Evolutionary conservation across 2,797 vertebrate species (phyloP).

Genomic region (Eidolon dupreanum): DNA sequence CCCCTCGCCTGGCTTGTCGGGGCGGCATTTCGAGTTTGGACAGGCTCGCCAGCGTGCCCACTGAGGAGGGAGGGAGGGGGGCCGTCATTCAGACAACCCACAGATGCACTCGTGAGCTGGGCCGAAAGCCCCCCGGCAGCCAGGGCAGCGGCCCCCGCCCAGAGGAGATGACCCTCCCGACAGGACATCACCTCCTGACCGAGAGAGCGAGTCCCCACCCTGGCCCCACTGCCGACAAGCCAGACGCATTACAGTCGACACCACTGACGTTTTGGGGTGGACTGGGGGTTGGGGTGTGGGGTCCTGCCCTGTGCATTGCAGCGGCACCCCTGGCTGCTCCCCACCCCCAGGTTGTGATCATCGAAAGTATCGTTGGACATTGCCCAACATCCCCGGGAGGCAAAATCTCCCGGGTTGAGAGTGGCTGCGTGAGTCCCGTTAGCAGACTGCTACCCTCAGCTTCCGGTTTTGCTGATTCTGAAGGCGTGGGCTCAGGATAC

Average conservation of each 20-base stretch:
- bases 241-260: not conserved
- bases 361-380: not conserved
- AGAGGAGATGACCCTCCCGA: not conserved
- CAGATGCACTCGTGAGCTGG: not conserved
- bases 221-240: not conserved
- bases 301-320: not conserved
- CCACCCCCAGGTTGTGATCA: not conserved
- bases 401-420: not conserved
- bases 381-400: not conserved
- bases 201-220: not conserved
- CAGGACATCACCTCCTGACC: not conserved
- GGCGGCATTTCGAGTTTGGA: not conserved
- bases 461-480: not conserved
- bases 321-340: not conserved
- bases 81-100: not conserved
- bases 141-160: not conserved
- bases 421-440: not conserved
- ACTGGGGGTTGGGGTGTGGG: accelerated
- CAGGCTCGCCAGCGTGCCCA: not conserved
- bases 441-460: not conserved
- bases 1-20: not conserved
- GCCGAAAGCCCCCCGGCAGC: not conserved
- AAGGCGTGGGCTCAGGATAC: not conserved
- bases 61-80: not conserved
- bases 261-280: not conserved